Evolutionary conservation across 2,113 vertebrate genomes (phyloP).

Genomic region (Lonchura striata): DNA sequence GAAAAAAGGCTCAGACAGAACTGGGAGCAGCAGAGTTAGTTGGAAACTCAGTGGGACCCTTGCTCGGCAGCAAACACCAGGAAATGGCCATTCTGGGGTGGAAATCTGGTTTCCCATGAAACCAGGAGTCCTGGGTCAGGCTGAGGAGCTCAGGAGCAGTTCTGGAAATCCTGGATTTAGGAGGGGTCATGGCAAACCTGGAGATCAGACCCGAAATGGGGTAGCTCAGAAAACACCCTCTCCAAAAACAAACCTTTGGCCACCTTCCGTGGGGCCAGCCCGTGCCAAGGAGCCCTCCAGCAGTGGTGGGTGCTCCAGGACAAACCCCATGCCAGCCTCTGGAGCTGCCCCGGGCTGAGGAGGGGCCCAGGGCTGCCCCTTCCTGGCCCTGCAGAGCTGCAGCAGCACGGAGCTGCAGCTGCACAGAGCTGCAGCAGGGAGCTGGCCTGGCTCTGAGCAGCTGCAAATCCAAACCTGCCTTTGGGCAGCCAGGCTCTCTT

Average conservation of each 20-base stretch:
- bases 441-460: not conserved
- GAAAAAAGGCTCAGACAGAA: not conserved
- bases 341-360: not conserved
- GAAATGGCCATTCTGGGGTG: not conserved
- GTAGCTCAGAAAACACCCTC: not conserved
- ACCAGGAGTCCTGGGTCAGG: no score
- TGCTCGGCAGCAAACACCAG: not conserved
- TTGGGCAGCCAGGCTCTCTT: not conserved
- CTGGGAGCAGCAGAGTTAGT: not conserved
- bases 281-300: not conserved
- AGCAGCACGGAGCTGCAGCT: not conserved
- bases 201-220: not conserved
- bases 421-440: no score
- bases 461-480: not conserved
- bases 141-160: not conserved
- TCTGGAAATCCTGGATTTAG: not conserved
- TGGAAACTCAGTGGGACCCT: not conserved
- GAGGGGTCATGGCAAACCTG: not conserved
- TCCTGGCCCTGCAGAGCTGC: not conserved
- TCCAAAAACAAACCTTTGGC: not conserved
- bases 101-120: not conserved
- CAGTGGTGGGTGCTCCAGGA: accelerated
- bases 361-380: not conserved
- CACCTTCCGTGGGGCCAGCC: accelerated
- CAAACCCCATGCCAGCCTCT: not conserved